These are phyloP conservation scores for Temnothorax ravouxi DNA, from an alignment of 2,888 invertebrate genomes.

Conservation along the genomic window DNA sequence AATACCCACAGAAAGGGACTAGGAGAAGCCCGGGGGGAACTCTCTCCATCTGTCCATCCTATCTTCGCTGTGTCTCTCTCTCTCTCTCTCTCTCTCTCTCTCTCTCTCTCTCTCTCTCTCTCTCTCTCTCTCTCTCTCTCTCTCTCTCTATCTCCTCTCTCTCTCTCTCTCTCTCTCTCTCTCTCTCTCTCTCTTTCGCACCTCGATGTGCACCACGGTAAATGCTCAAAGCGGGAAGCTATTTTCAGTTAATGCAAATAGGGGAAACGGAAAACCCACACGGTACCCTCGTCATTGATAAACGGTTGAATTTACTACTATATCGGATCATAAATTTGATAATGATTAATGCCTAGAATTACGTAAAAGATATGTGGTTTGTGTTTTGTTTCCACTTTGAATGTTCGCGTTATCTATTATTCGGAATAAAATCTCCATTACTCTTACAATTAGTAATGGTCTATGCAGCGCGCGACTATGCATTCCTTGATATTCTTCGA, in stretches of 20 bases:
- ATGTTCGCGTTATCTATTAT: neutral
- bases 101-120: too few species aligned
- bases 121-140: too few species aligned
- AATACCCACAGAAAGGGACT: constrained; percentile 25
- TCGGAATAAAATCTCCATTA: neutral
- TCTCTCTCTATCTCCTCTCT: too few species aligned
- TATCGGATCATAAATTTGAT: constrained; percentile 20
- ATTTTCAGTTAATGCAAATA: constrained; percentile 44
- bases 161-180: too few species aligned
- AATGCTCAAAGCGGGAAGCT: constrained; percentile 33
- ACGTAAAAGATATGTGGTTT: neutral
- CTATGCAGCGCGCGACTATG: neutral
- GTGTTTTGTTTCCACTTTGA: neutral
- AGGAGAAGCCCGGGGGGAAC: neutral
- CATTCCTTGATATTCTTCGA: constrained; percentile 36
- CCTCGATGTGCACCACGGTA: neutral
- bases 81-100: too few species aligned
- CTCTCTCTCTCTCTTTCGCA: neutral
- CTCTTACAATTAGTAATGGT: constrained; percentile 10
- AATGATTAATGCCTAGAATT: neutral
- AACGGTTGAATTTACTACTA: neutral
- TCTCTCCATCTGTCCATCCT: neutral
- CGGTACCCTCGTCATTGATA: neutral
- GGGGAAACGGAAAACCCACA: constrained; percentile 13
- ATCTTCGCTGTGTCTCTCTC: neutral